Conservation (phyloP, 1,140 invertebrate genomes). For the Aphidius gifuensis region DNA sequence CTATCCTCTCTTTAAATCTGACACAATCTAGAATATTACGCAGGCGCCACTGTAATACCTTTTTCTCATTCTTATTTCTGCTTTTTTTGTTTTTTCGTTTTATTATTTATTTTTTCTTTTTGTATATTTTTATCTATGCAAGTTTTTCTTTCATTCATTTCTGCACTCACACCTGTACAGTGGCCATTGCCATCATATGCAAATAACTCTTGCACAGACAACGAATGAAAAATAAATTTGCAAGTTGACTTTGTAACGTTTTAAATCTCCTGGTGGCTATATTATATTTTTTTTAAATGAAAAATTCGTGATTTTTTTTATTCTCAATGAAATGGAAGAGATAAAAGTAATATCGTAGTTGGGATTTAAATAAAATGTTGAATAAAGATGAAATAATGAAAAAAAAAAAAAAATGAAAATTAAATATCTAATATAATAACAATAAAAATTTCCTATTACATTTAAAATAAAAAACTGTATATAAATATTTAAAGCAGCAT, state of each 20-base stretch:
- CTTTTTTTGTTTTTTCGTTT: neutral
- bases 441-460: neutral
- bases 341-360: no score
- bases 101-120: neutral
- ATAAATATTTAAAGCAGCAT: no score
- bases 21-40: neutral
- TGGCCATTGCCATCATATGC: conserved; percentile 25
- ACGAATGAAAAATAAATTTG: conserved; percentile 35
- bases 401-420: neutral
- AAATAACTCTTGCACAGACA: conserved; percentile 26
- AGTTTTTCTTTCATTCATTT: no score
- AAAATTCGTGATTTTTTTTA: neutral
- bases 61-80: neutral
- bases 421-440: neutral
- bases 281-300: neutral
- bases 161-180: no score
- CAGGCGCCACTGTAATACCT: neutral
- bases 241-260: conserved; percentile 1
- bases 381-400: no score
- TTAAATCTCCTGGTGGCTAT: conserved; percentile 4
- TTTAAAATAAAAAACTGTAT: no score
- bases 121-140: no score
- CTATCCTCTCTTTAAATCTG: conserved; percentile 3
- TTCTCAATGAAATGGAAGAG: neutral
- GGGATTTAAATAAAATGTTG: no score